These are phyloP conservation scores for Neodon shergylaensis DNA, from an alignment of 2,113 vertebrate species.

Conservation along the genomic window DNA sequence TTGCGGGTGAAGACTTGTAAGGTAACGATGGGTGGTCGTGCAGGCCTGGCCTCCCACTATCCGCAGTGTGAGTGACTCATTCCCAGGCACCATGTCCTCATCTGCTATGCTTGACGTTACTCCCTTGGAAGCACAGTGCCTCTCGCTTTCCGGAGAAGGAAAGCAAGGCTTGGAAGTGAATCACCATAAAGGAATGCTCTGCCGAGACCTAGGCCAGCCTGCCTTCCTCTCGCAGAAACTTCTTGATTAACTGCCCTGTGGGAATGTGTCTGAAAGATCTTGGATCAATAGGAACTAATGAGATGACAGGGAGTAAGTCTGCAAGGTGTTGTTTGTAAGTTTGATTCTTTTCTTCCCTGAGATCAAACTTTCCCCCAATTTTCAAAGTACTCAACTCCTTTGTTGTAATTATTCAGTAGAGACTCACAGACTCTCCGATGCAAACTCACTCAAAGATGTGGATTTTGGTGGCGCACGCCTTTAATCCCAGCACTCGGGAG, in stretches of 20 bases:
- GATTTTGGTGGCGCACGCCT: too few species aligned
- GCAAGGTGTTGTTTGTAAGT: not conserved
- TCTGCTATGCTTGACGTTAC: too few species aligned
- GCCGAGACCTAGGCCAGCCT: not conserved
- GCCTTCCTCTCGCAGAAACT: not conserved
- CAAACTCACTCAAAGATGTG: conserved; percentile 2
- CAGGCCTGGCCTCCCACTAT: not conserved
- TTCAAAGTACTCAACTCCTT: conserved; percentile 11
- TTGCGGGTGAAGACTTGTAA: accelerated
- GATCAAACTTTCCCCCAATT: conserved; percentile 18
- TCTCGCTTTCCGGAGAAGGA: not conserved
- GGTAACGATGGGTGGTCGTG: not conserved
- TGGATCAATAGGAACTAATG: not conserved
- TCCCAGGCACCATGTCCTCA: not conserved
- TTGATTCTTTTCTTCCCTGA: not conserved
- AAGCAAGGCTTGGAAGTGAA: not conserved
- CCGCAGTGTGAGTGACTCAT: not conserved
- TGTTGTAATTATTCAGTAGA: conserved; percentile 29
- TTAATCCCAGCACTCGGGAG: too few species aligned
- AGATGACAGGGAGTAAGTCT: not conserved
- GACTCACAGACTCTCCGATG: not conserved
- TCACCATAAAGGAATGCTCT: accelerated
- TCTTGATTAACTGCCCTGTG: not conserved
- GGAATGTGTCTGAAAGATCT: not conserved
- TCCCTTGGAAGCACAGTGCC: not conserved